Evolutionary conservation across 2,113 vertebrate genomes (phyloP).

Genomic region (Pan paniscus): DNA sequence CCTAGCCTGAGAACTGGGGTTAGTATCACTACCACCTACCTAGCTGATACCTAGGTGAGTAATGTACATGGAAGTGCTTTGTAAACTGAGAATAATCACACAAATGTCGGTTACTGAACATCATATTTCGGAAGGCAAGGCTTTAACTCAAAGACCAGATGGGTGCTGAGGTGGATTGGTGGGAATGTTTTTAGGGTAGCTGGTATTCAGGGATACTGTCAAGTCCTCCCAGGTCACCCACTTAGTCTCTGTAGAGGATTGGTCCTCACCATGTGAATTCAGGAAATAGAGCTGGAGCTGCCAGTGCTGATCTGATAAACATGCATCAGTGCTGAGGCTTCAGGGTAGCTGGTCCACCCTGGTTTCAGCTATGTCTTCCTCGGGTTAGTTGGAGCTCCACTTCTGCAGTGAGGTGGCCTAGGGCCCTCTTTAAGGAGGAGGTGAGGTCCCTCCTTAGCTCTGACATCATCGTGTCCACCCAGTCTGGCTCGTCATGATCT

Average conservation of each 20-base stretch:
- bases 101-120: neutral
- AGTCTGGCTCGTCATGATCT: neutral
- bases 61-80: neutral
- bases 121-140: neutral
- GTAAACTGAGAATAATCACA: neutral
- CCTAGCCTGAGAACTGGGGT: neutral
- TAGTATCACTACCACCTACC: neutral
- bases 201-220: neutral
- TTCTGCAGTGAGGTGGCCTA: neutral
- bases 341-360: neutral
- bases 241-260: neutral
- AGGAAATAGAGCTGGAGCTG: neutral
- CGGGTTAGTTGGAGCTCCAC: neutral
- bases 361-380: neutral
- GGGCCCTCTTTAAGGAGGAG: neutral
- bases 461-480: neutral
- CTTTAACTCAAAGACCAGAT: neutral
- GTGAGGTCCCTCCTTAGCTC: neutral
- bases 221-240: neutral
- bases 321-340: neutral
- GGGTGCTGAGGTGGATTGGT: neutral
- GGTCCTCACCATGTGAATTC: neutral
- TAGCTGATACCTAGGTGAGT: neutral
- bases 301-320: neutral
- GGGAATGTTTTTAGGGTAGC: neutral